Conservation (phyloP, 1,140 invertebrate species). For the Listronotus bonariensis region DNA sequence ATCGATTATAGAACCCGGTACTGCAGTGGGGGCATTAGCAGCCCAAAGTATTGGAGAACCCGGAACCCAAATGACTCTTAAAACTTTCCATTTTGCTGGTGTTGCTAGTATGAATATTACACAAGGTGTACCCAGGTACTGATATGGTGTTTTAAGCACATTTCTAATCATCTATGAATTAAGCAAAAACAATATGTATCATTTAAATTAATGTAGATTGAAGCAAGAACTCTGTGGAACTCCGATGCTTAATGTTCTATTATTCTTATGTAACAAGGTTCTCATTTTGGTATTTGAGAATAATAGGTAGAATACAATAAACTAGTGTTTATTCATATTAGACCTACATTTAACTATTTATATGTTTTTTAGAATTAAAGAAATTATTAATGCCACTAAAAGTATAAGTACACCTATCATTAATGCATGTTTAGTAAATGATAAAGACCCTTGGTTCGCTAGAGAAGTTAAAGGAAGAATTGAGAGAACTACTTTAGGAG, state of each 20-base stretch:
- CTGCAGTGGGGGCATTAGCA: slow-evolving; percentile 95
- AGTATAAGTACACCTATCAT: slow-evolving; percentile 97
- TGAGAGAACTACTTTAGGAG: slow-evolving; percentile 89
- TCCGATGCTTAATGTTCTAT: too few relatives aligned
- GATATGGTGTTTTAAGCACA: too few relatives aligned
- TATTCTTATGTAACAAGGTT: too few relatives aligned
- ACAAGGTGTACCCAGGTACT: slow-evolving; percentile 79
- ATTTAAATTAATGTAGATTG: too few relatives aligned
- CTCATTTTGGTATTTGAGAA: too few relatives aligned
- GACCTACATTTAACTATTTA: background rate
- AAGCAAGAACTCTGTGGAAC: too few relatives aligned
- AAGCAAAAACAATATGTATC: too few relatives aligned
- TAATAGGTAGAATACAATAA: too few relatives aligned
- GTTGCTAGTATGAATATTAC: slow-evolving; percentile 99
- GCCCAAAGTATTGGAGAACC: slow-evolving; percentile 99
- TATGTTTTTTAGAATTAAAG: slow-evolving; percentile 76
- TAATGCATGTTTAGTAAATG: slow-evolving; percentile 77
- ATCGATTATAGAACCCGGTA: slow-evolving; percentile 88
- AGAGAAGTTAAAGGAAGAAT: slow-evolving; percentile 89
- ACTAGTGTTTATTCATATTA: background rate
- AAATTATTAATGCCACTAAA: slow-evolving; percentile 97
- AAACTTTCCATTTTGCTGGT: slow-evolving; percentile 99
- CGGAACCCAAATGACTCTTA: slow-evolving; percentile 99
- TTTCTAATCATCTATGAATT: too few relatives aligned
- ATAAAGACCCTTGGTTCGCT: slow-evolving; percentile 80